Percentiles rank a stretch among this genome's conserved stretches.
phyloP scores from a whole-genome alignment of 2,888 invertebrate genomes.

The Noctua pronuba region DNA sequence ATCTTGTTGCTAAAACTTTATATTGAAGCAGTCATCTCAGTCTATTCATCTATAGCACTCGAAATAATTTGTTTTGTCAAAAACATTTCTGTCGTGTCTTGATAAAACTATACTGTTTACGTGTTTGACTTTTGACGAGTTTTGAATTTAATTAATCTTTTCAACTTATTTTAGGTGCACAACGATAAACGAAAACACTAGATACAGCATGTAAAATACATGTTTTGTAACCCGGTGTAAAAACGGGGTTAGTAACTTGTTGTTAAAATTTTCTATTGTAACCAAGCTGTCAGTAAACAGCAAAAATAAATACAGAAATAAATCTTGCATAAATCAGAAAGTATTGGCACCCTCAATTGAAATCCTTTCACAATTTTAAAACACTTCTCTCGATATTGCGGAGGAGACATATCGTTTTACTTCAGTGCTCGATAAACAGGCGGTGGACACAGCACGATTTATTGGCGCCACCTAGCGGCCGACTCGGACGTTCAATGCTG shows the following conservation, averaged over 20 bases:
- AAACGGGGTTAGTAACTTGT: background rate
- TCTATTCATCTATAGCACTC: too few species aligned
- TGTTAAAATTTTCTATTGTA: background rate
- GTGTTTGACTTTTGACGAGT: background rate
- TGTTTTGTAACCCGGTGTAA: background rate
- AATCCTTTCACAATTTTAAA: constrained; percentile 46
- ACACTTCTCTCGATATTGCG: constrained; percentile 39
- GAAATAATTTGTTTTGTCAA: background rate
- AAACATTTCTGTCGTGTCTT: background rate
- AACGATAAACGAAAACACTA: background rate
- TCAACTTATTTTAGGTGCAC: background rate
- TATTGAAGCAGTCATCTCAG: too few species aligned
- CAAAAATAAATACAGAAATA: background rate
- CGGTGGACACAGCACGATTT: constrained; percentile 50
- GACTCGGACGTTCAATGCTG: constrained; percentile 28
- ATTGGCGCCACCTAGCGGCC: constrained; percentile 51
- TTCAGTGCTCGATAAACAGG: constrained; percentile 59
- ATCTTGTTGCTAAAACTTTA: too few species aligned
- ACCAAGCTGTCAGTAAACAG: too few species aligned
- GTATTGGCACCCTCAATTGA: constrained; percentile 11
- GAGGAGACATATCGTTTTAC: constrained; percentile 47
- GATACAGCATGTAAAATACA: too few species aligned
- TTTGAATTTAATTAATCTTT: background rate
- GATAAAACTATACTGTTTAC: background rate
- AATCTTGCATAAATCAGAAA: constrained; percentile 13